Evolutionary conservation across 2,888 invertebrate species (phyloP).

Genomic region (Bedellia somnulentella): DNA sequence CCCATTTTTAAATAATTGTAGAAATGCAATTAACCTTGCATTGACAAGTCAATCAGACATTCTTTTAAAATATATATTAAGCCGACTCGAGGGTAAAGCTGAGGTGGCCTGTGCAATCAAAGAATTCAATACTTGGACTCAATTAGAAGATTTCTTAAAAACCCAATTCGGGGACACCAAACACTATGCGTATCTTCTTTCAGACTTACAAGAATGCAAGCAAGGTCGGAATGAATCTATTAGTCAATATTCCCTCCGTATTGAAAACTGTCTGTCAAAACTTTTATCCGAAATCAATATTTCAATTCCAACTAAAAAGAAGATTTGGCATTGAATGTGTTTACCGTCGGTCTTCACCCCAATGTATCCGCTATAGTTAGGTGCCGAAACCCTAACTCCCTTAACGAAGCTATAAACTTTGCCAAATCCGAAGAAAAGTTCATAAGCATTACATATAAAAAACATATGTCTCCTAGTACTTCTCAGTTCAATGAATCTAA

Average conservation of each 20-base stretch:
- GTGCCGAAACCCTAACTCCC: too few species aligned
- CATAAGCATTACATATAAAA: too few species aligned
- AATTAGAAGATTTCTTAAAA: neutral
- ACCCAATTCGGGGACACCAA: neutral
- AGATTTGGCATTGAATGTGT: neutral
- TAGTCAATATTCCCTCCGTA: neutral
- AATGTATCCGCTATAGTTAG: neutral
- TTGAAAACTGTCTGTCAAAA: too few species aligned
- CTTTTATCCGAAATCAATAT: neutral
- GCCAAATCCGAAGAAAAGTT: neutral
- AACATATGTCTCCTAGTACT: too few species aligned
- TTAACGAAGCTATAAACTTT: neutral
- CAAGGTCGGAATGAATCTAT: neutral
- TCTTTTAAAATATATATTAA: too few species aligned
- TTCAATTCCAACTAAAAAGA: neutral
- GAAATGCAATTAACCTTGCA: neutral
- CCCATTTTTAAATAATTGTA: neutral
- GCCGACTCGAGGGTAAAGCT: neutral
- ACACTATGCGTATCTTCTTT: neutral
- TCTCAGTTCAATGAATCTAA: too few species aligned
- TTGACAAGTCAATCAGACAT: too few species aligned
- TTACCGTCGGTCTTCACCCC: neutral
- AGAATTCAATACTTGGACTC: neutral
- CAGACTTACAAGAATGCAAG: neutral
- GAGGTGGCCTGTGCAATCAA: neutral